Evolutionary conservation across 2,797 vertebrate genomes (phyloP).

Genomic region (Heliangelus exortis): DNA sequence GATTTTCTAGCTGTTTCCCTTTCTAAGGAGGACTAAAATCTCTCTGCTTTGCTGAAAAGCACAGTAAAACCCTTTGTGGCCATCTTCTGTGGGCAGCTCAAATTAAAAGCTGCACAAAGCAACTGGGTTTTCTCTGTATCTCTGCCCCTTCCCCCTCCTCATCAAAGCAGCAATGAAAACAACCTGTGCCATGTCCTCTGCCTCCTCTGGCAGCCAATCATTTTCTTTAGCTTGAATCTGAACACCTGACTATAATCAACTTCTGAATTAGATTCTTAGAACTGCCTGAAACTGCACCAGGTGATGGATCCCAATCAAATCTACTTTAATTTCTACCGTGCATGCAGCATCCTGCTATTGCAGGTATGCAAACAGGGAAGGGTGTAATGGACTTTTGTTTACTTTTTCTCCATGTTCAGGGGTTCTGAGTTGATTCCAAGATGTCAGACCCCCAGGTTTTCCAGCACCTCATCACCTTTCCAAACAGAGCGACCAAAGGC

Average conservation of each 20-base stretch:
- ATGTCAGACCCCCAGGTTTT: background rate
- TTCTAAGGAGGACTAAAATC: background rate
- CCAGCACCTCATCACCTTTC: background rate
- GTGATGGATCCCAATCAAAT: conserved; percentile 6
- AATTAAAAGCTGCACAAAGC: conserved; percentile 6
- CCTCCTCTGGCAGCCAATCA: background rate
- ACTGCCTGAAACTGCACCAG: background rate
- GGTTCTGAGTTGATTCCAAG: background rate
- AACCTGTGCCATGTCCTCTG: background rate
- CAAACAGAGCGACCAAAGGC: background rate
- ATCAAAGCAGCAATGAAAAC: background rate
- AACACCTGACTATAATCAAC: background rate
- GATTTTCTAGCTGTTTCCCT: background rate
- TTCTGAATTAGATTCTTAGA: background rate
- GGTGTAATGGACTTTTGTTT: background rate
- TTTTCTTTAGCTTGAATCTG: background rate
- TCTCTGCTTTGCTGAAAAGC: conserved; percentile 30
- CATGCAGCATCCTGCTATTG: background rate
- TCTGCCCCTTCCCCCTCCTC: conserved; percentile 8
- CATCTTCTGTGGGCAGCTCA: background rate
- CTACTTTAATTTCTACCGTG: background rate
- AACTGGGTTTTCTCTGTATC: background rate
- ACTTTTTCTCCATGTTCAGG: background rate
- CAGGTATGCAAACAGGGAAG: background rate
- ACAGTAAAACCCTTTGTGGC: conserved; percentile 8